Evolutionary conservation across 1,140 invertebrate species (phyloP).

Genomic region (Sycophaga agraensis): DNA sequence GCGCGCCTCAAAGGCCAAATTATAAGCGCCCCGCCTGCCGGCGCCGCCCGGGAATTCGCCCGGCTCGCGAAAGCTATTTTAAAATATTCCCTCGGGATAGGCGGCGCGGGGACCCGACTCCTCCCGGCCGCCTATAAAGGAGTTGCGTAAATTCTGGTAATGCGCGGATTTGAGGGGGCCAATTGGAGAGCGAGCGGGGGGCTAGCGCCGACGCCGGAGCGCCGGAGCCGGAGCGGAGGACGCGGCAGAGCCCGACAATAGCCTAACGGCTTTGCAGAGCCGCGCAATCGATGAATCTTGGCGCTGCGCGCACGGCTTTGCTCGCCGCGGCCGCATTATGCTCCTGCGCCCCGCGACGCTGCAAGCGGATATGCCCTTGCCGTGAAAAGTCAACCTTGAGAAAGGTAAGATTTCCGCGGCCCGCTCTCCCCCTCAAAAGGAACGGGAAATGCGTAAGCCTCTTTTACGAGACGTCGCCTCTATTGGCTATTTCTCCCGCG

Average conservation of each 20-base stretch:
- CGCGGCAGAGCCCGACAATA: slow-evolving; percentile 20
- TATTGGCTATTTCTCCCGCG: too few relatives aligned
- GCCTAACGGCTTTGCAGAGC: slow-evolving; percentile 10
- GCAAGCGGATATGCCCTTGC: slow-evolving; percentile 5
- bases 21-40: too few relatives aligned
- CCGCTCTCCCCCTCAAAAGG: too few relatives aligned
- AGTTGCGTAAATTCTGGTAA: slow-evolving; percentile 14
- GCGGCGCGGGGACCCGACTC: too few relatives aligned
- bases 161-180: slow-evolving; percentile 2
- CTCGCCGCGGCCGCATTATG: slow-evolving; percentile 12
- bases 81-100: slow-evolving; percentile 1
- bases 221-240: too few relatives aligned
- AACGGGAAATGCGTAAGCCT: too few relatives aligned
- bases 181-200: neutral
- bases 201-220: slow-evolving; percentile 8
- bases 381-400: neutral
- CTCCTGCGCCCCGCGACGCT: neutral
- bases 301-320: too few relatives aligned
- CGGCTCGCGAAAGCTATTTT: slow-evolving; percentile 1
- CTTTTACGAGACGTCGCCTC: too few relatives aligned
- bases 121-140: too few relatives aligned
- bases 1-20: too few relatives aligned
- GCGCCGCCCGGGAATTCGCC: neutral
- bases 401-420: neutral
- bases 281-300: slow-evolving; percentile 18